Evolutionary conservation across 1,140 invertebrate genomes (phyloP).

Genomic region (Lepidurus arcticus): DNA sequence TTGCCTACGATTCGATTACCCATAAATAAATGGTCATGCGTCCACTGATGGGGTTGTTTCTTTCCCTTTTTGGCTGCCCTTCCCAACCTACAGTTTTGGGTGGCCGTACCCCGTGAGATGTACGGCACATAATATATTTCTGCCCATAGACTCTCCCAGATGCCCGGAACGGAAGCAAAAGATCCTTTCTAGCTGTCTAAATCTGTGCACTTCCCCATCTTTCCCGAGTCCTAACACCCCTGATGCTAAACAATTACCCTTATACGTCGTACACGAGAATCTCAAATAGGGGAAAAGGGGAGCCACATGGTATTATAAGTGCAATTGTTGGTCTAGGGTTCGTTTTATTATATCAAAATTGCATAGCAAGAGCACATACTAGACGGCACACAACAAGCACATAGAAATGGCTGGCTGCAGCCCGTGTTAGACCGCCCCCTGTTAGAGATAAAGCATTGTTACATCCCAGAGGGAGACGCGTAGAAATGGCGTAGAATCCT

Average conservation of each 20-base stretch:
- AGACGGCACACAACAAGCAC: not conserved
- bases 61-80: not conserved
- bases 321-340: constrained; percentile 4
- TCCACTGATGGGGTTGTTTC: constrained; percentile 12
- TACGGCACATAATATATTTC: not conserved
- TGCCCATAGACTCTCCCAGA: not conserved
- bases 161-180: not conserved
- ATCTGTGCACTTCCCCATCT: not conserved
- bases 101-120: no score
- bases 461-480: not conserved
- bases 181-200: not conserved
- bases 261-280: not conserved
- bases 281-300: not conserved
- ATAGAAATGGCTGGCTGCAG: not conserved
- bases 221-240: not conserved
- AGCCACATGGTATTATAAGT: not conserved
- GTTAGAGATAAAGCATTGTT: not conserved
- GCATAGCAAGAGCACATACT: not conserved
- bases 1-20: not conserved
- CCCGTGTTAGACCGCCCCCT: not conserved
- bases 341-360: constrained; percentile 10
- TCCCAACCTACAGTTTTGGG: not conserved
- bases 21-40: constrained; percentile 11
- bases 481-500: not conserved
- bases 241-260: not conserved